Evolutionary conservation across 2,113 vertebrate species (phyloP).

Genomic region (Heterocephalus glaber): DNA sequence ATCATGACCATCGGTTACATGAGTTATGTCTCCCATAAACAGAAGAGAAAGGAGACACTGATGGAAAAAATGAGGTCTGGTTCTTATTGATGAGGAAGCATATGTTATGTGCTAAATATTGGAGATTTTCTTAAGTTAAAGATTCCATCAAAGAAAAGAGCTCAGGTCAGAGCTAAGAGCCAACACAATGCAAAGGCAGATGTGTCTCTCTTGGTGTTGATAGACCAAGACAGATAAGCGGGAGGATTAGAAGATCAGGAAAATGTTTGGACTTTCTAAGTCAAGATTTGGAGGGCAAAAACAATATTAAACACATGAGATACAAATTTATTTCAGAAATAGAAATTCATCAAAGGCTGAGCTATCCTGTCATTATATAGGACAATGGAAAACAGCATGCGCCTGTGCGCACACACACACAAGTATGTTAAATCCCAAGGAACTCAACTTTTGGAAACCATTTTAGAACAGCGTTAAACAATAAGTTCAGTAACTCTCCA

Average conservation of each 20-base stretch:
- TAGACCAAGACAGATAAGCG: background rate
- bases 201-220: background rate
- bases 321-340: background rate
- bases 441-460: conserved; percentile 44
- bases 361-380: background rate
- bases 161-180: background rate
- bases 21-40: background rate
- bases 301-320: background rate
- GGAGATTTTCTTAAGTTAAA: background rate
- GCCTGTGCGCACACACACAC: background rate
- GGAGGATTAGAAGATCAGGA: background rate
- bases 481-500: background rate
- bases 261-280: background rate
- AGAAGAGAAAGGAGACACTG: background rate
- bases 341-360: conserved; percentile 10
- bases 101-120: background rate
- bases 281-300: background rate
- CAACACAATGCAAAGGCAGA: background rate
- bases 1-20: background rate
- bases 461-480: conserved; percentile 60
- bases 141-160: background rate
- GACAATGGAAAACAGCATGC: background rate
- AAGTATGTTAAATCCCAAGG: conserved; percentile 17
- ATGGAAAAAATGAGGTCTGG: background rate
- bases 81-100: background rate